Conservation (phyloP, 37 sponge, comb jelly and placozoan species). For the Beroe forskalii region DNA sequence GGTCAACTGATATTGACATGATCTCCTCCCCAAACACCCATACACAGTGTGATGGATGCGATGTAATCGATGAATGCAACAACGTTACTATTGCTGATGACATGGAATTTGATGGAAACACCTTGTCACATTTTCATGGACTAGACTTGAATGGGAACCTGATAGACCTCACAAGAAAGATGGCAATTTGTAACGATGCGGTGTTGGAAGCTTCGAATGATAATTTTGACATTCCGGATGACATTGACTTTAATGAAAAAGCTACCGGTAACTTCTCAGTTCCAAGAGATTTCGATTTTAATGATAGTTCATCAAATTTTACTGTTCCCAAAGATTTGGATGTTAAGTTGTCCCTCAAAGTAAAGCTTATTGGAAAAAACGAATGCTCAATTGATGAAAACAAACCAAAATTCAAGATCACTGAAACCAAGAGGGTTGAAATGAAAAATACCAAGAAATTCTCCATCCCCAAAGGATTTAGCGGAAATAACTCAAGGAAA, state of each 20-base stretch:
- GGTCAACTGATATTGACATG: background rate
- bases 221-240: background rate
- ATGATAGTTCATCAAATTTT: background rate
- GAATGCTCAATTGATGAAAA: background rate
- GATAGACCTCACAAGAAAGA: background rate
- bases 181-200: background rate
- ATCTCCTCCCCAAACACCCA: background rate
- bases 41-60: background rate
- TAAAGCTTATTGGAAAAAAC: background rate
- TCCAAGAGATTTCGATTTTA: background rate
- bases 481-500: background rate
- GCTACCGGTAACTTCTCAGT: background rate
- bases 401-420: background rate
- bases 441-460: background rate
- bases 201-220: background rate
- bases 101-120: background rate
- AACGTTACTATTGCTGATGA: background rate
- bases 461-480: background rate
- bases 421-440: background rate
- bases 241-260: too few species aligned
- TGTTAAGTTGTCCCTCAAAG: background rate
- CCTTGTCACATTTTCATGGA: background rate
- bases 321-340: background rate
- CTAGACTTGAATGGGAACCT: background rate
- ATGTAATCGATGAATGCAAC: background rate